Conservation (phyloP, 2,888 invertebrate genomes). For the Herminia tarsipennalis region DNA sequence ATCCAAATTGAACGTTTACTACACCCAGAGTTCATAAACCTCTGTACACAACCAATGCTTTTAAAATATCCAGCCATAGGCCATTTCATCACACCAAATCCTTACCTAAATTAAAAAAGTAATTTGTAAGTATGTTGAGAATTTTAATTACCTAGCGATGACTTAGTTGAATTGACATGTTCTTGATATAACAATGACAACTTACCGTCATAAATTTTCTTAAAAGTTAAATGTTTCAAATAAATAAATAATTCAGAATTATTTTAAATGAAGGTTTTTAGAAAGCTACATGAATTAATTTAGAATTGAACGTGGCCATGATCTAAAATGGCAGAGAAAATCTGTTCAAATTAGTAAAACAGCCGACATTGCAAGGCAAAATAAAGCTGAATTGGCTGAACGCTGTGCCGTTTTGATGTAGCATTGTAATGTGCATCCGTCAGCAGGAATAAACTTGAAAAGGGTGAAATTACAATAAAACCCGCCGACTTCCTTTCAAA, state of each 20-base stretch:
- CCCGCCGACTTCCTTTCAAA: constrained; percentile 37
- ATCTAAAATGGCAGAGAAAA: constrained; percentile 17
- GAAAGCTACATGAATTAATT: constrained; percentile 19
- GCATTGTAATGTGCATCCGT: constrained; percentile 4
- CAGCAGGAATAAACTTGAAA: constrained; percentile 29
- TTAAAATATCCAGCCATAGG: constrained; percentile 23
- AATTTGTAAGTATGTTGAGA: constrained; percentile 30
- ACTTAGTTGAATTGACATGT: constrained; percentile 9
- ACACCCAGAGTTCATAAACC: constrained; percentile 29
- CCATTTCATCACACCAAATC: constrained; percentile 30
- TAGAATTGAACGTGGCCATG: constrained; percentile 9
- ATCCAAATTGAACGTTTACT: constrained; percentile 19
- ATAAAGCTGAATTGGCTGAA: not conserved
- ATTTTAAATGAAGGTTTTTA: constrained; percentile 19
- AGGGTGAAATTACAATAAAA: constrained; percentile 46
- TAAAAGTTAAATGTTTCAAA: not conserved
- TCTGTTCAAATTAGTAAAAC: constrained; percentile 9
- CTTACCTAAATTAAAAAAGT: constrained; percentile 23
- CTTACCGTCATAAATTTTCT: not conserved
- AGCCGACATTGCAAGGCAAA: constrained; percentile 1
- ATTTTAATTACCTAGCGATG: constrained; percentile 25
- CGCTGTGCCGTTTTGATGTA: not conserved
- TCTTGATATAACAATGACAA: not conserved
- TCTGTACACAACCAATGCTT: constrained; percentile 14
- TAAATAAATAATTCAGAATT: constrained; percentile 8